Evolutionary conservation across 2,113 vertebrate genomes (phyloP), one percentile per base, ranked within the genome.

Genomic region (Cyanistes caeruleus): DNA sequence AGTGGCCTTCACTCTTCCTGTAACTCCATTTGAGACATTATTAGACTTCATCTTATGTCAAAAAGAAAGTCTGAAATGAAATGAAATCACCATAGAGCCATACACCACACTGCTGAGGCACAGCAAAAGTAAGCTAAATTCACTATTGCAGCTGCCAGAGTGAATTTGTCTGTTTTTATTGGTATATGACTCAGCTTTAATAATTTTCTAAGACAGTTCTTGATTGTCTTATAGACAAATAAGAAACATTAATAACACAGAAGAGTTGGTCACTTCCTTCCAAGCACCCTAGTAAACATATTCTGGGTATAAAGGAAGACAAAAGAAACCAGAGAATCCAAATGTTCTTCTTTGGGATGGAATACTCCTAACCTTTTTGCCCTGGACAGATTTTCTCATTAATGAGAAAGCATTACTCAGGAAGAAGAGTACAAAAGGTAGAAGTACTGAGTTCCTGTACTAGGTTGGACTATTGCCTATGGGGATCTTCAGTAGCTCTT

Each of bases 121-220:
- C 59, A 92, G 63, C 37, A 88, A 88, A 46, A 90, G 33, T 78
- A 84, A 87, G 73, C 73, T 90, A 81, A 95, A 95, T 84, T 84
- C 73, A 91, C 89, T 91, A 31, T n/a, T 95, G 86, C 68, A 92
- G 65, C 77, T 92, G 86, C 33, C 84, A 89, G 76, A 84, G 41
- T 91, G 52, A 78, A 95, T 95, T 96, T 95, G 56, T 92, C 91
- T 93, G 46, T 10, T 92, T 92, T 95, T 97, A 96, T 49, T 95
- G 80, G 80, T 87, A 78, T 64, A 81, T 82, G 86, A 89, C 64
- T 96, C 94, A 95, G 91, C 56, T 72, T 92, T 89, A 91, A 89
- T 91, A 95, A 89, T 95, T 95, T 95, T 84, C 69, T 78, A 74
- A 93, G 79, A 74, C 33, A 84, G 52, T 55, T 92, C 60, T 94